Conservation (phyloP, 2,113 vertebrate genomes). For the Aspidoscelis tigris region DNA sequence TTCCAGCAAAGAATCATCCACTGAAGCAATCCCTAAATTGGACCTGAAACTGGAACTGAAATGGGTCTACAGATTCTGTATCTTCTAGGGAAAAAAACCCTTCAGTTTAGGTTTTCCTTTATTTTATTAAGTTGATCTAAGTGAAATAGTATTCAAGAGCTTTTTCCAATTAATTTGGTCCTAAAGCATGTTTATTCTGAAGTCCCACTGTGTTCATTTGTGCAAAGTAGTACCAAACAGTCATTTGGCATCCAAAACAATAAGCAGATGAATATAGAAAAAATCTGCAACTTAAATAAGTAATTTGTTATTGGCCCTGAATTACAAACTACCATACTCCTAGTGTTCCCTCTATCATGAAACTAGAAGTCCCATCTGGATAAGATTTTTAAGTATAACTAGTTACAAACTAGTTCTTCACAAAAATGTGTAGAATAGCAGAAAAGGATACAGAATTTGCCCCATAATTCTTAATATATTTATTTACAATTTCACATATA, state of each 20-base stretch:
- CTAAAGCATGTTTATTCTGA: too few species aligned
- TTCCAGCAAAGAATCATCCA: too few species aligned
- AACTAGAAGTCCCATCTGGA: neutral
- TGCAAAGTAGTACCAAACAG: neutral
- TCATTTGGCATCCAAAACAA: neutral
- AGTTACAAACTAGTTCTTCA: neutral
- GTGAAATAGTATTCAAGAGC: too few species aligned
- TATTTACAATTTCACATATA: neutral
- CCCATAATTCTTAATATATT: fast-evolving
- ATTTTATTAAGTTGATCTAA: too few species aligned
- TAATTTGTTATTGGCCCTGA: neutral
- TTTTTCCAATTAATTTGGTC: too few species aligned
- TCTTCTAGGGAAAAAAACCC: too few species aligned
- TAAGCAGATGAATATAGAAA: neutral
- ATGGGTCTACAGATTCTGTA: neutral
- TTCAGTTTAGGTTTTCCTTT: too few species aligned
- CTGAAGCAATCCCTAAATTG: neutral
- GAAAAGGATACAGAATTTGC: neutral
- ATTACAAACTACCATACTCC: neutral
- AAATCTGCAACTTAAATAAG: neutral
- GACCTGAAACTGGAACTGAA: neutral
- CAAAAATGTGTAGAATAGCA: neutral
- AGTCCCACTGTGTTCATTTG: neutral
- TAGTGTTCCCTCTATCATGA: neutral
- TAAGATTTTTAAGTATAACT: neutral